These are phyloP conservation scores for Ibycter americanus DNA, from an alignment of 2,797 vertebrate species.

Conservation along the genomic window DNA sequence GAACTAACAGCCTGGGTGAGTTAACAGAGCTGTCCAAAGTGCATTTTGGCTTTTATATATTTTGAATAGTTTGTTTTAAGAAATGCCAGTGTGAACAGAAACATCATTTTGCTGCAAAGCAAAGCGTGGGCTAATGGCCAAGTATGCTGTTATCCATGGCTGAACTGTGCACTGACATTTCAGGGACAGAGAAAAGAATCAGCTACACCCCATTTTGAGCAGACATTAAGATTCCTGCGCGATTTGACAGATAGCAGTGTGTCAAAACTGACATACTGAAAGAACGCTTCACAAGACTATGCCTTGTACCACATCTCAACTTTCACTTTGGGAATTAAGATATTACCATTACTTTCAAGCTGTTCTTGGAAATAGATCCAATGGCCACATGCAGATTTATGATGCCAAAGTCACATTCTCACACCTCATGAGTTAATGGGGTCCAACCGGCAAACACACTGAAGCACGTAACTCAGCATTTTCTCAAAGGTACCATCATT, in stretches of 20 bases:
- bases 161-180: neutral
- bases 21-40: neutral
- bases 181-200: neutral
- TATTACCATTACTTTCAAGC: neutral
- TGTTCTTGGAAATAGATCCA: neutral
- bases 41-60: neutral
- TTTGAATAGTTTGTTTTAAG: neutral
- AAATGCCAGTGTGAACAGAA: neutral
- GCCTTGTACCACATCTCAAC: neutral
- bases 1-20: neutral
- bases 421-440: neutral
- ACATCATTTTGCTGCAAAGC: neutral
- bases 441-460: rapidly evolving
- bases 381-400: neutral
- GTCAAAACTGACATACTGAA: neutral
- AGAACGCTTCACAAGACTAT: neutral
- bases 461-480: neutral
- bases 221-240: neutral
- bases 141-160: neutral
- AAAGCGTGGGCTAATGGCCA: neutral
- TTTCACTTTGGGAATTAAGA: neutral
- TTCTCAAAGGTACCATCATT: neutral
- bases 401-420: neutral
- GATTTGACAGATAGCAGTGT: neutral
- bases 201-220: neutral